Evolutionary conservation across 2,888 invertebrate species (phyloP), one percentile per base, ranked within the genome.

Genomic region (Xylota sylvarum): DNA sequence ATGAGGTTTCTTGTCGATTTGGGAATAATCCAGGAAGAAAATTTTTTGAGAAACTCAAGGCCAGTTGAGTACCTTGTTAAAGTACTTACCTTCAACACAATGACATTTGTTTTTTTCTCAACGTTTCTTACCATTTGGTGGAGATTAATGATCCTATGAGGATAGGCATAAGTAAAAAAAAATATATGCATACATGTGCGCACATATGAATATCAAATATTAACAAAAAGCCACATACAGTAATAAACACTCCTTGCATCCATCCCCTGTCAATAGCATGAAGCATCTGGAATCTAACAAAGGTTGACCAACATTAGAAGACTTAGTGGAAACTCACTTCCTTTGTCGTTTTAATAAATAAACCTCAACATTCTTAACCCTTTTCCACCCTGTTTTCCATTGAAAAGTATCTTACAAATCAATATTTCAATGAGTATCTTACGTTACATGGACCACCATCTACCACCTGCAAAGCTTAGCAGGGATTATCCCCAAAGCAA

Each of bases 401-500:
- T 62, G 62, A 82, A 76, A 76, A 70, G 74, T 70, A 80, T 70
- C 80, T 80, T 69, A 67, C 67, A 52, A 67, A 67, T 67, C 67
- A 67, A 67, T 23, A 23, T 23, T 23, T 23, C 23, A 23, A 23
- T 23, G 23, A 37, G 37, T 37, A 37, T 37, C 37, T 74, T 56
- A 14, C 62, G 43, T 50, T 58, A 50, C 70, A 76, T 65, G 72
- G 43, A 19, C 65, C 64, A 55, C 40, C 80, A 76, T 64, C 77
- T 50, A 79, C 72, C 80, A 86, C 88, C 89, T 88, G 88, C 77
- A 83, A 77, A 88, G 88, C 88, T 89, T 88, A 89, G 82, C 82
- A 73, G 67, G 82, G 89, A 89, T 89, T 88, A 89, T 89, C 89
- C 87, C 80, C 77, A 81, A 88, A 89, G 89, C 88, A 88, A 89